These are phyloP conservation scores for Parus major DNA, from an alignment of 2,113 vertebrate species.

Conservation along the genomic window DNA sequence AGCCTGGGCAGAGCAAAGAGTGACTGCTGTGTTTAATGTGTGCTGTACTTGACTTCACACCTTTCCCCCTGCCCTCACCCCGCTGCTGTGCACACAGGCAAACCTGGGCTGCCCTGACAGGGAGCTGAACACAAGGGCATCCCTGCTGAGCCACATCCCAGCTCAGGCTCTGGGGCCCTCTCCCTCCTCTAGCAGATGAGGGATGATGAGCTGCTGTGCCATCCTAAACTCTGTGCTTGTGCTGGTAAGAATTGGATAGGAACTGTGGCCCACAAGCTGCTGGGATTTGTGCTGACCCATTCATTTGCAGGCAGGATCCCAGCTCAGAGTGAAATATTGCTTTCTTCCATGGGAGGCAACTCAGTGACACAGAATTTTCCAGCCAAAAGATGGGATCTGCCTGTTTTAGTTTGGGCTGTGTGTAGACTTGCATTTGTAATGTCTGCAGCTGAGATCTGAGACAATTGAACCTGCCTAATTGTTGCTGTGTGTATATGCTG, in stretches of 20 bases:
- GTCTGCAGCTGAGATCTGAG: neutral
- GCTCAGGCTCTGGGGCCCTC: neutral
- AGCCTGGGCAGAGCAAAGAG: neutral
- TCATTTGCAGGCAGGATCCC: neutral
- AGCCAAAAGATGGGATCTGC: neutral
- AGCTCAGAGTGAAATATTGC: neutral
- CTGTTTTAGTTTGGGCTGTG: neutral
- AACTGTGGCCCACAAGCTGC: fast-evolving
- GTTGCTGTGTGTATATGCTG: neutral
- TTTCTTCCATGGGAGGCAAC: neutral
- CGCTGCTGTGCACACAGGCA: neutral
- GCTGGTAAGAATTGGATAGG: neutral
- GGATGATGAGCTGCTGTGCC: neutral
- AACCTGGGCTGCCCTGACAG: neutral
- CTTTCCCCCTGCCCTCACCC: neutral
- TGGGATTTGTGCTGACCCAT: neutral
- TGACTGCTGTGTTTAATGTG: neutral
- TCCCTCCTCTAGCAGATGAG: neutral
- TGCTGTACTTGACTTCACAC: neutral
- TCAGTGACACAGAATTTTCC: neutral
- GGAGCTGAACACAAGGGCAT: neutral
- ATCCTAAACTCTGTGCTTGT: neutral
- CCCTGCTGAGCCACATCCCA: neutral
- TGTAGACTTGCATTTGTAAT: neutral
- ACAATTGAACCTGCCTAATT: slow-evolving; percentile 7